These are phyloP conservation scores for Tinea trinotella DNA, from an alignment of 2,888 invertebrate genomes.

Conservation along the genomic window DNA sequence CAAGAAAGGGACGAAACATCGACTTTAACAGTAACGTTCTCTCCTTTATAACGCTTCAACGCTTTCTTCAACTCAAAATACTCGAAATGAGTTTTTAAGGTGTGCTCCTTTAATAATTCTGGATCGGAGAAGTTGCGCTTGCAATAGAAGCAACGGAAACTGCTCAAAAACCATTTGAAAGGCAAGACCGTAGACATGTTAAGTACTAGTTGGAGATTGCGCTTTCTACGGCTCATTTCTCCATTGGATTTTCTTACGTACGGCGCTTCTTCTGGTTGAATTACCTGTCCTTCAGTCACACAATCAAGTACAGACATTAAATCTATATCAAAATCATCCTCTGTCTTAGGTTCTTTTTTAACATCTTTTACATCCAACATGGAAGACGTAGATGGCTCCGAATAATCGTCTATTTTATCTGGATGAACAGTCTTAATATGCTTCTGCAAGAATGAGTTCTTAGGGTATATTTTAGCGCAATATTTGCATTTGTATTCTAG, in stretches of 20 bases:
- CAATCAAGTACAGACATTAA: constrained; percentile 47
- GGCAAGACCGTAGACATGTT: constrained; percentile 60
- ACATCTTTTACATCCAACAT: constrained; percentile 31
- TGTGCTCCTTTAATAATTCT: constrained; percentile 46
- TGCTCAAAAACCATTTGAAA: constrained; percentile 50
- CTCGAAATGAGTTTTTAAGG: constrained; percentile 44
- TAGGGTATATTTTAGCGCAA: constrained; percentile 44
- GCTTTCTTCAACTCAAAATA: constrained; percentile 15
- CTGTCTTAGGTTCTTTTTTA: constrained; percentile 47
- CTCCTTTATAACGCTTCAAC: constrained; percentile 10
- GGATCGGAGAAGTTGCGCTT: constrained; percentile 48
- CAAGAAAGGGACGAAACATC: constrained; percentile 46
- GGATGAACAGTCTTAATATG: constrained; percentile 48
- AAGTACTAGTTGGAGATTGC: constrained; percentile 49
- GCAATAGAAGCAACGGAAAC: constrained; percentile 56
- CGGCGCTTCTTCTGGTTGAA: constrained; percentile 44
- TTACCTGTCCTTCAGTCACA: constrained; percentile 37
- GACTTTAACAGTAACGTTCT: constrained; percentile 32
- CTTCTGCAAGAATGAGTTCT: constrained; percentile 45
- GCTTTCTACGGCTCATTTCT: constrained; percentile 11
- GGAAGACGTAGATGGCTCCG: neutral
- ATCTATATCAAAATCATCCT: constrained; percentile 36
- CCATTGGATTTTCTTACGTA: constrained; percentile 57
- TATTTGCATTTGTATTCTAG: constrained; percentile 45
- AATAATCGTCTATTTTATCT: constrained; percentile 43